These are phyloP conservation scores for Xestia sexstrigata DNA, from an alignment of 2,888 invertebrate species.

Conservation along the genomic window DNA sequence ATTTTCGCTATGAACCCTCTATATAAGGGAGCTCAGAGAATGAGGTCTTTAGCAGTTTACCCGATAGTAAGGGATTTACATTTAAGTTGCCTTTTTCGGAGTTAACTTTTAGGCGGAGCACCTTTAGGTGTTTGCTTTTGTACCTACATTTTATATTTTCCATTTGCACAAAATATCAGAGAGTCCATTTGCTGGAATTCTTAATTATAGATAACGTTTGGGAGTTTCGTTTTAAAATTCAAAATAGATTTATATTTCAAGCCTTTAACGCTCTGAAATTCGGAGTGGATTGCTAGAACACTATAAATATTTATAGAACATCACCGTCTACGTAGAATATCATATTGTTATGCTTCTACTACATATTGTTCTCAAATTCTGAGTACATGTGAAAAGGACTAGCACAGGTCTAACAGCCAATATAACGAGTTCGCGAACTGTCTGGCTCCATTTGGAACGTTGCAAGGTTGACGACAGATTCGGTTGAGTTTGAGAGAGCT, in stretches of 20 bases:
- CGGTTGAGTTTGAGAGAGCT: slow-evolving; percentile 71
- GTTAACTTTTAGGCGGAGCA: slow-evolving; percentile 47
- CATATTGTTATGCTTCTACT: not conserved
- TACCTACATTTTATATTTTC: slow-evolving; percentile 35
- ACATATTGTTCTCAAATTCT: slow-evolving; percentile 11
- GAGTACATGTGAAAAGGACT: slow-evolving; percentile 68
- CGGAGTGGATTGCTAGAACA: not conserved
- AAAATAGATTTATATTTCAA: not conserved
- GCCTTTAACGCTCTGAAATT: not conserved
- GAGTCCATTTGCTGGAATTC: slow-evolving; percentile 27
- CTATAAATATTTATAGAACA: not conserved
- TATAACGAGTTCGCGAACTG: slow-evolving; percentile 78
- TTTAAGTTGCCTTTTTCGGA: slow-evolving; percentile 62
- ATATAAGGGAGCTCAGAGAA: slow-evolving; percentile 69
- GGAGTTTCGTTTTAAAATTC: not conserved
- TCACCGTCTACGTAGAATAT: slow-evolving; percentile 1
- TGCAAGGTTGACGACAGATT: slow-evolving; percentile 80
- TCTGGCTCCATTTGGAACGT: slow-evolving; percentile 75
- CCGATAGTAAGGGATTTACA: slow-evolving; percentile 66
- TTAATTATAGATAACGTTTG: slow-evolving; percentile 6
- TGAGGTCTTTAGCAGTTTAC: slow-evolving; percentile 67
- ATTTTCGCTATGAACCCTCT: slow-evolving; percentile 81
- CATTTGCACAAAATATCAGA: slow-evolving; percentile 22
- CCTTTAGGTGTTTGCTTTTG: slow-evolving; percentile 43
- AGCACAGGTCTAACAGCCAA: slow-evolving; percentile 74